A percentile compares a stretch with the other conserved stretches of the same genome.
Conservation (phyloP, 2,888 invertebrate species). For the Rugalucina vietnamica region DNA sequence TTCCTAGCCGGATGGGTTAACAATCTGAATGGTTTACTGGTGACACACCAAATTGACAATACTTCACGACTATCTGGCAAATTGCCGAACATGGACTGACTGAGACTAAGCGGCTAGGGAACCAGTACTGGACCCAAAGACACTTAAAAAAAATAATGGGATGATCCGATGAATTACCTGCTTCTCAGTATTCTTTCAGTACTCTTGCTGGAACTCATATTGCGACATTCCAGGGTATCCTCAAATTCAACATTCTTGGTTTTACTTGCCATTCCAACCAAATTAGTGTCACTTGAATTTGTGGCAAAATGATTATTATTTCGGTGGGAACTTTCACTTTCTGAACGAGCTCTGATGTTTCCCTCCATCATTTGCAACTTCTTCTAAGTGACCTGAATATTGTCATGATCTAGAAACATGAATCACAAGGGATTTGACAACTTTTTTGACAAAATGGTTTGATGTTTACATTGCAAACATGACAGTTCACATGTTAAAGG, state of each 20-base stretch:
- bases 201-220: neutral
- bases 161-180: neutral
- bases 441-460: neutral
- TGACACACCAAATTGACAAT: too few relatives aligned
- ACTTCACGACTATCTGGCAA: neutral
- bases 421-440: neutral
- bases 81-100: neutral
- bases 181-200: slow-evolving; percentile 8
- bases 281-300: neutral
- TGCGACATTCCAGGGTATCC: neutral
- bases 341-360: neutral
- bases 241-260: slow-evolving; percentile 26
- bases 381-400: neutral
- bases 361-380: neutral
- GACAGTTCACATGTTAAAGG: slow-evolving; percentile 12
- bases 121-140: neutral
- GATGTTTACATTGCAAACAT: neutral
- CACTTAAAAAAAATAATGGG: neutral
- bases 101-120: too few relatives aligned
- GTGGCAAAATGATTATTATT: neutral
- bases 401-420: neutral
- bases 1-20: too few relatives aligned
- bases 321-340: neutral
- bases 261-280: neutral
- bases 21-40: too few relatives aligned